These are phyloP conservation scores for Drosophila ogumai DNA, from an alignment of 1,140 invertebrate genomes.

Conservation along the genomic window DNA sequence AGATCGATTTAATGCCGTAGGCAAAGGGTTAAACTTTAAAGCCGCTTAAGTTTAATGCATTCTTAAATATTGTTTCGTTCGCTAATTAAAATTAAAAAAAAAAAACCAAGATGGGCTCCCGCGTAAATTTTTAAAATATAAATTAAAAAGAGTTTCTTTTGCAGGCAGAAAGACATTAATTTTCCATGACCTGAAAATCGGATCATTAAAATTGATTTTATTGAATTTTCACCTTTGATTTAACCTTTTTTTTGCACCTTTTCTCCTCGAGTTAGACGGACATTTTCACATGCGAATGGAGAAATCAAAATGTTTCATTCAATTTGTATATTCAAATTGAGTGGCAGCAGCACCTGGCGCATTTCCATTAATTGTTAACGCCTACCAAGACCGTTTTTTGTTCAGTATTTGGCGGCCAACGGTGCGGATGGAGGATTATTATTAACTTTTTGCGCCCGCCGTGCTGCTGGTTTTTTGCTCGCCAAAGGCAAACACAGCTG, in stretches of 20 bases:
- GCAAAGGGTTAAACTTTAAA: conserved; percentile 15
- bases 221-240: not conserved
- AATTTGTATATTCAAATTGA: conserved; percentile 26
- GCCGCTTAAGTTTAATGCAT: conserved; percentile 29
- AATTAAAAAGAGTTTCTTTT: not conserved
- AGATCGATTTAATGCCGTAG: conserved; percentile 33
- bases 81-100: not conserved
- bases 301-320: conserved; percentile 42
- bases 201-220: not conserved
- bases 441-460: conserved; percentile 27
- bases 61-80: conserved; percentile 8
- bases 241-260: not conserved
- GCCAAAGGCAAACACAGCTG: conserved; percentile 33
- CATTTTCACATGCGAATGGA: conserved; percentile 12
- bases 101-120: not conserved
- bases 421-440: conserved; percentile 37
- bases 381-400: conserved; percentile 12
- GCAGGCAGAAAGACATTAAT: not conserved
- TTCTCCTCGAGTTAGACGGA: not conserved
- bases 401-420: not conserved
- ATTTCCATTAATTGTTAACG: conserved; percentile 34
- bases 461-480: conserved; percentile 13
- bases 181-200: not conserved
- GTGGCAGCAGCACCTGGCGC: conserved; percentile 28
- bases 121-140: not conserved